Evolutionary conservation across 2,113 vertebrate species (phyloP).

Genomic region (Microtus richardsoni): DNA sequence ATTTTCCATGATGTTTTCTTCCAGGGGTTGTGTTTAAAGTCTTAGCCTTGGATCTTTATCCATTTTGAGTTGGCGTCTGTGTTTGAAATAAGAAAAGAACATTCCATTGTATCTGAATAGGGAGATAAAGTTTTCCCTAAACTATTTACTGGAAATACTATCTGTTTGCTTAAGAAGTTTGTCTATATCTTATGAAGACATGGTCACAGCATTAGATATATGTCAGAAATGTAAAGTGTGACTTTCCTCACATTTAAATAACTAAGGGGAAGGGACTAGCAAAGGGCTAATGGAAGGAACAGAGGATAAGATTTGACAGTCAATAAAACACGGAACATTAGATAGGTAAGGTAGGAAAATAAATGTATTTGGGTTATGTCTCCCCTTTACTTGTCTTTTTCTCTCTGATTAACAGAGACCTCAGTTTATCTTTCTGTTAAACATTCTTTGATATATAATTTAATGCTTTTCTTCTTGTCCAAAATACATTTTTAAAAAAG

Average conservation of each 20-base stretch:
- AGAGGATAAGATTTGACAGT: not conserved
- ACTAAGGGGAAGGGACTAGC: not conserved
- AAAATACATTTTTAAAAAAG: not conserved
- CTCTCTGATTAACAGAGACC: not conserved
- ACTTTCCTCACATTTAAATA: conserved; percentile 6
- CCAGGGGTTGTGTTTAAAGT: not conserved
- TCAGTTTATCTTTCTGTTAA: not conserved
- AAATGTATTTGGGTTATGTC: not conserved
- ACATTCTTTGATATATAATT: not conserved
- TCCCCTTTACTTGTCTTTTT: not conserved
- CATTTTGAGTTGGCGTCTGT: not conserved
- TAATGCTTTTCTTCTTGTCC: not conserved
- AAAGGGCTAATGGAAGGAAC: not conserved
- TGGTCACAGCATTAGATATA: not conserved
- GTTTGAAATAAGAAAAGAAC: not conserved
- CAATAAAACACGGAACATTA: not conserved
- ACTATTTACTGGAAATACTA: not conserved
- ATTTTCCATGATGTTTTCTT: not conserved
- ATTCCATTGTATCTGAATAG: not conserved
- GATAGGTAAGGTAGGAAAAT: not conserved
- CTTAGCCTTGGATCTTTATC: not conserved
- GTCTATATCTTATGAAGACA: conserved; percentile 7
- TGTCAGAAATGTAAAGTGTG: conserved; percentile 7
- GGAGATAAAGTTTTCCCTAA: not conserved
- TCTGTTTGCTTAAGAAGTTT: not conserved